Evolutionary conservation across 2,797 vertebrate genomes (phyloP).

Genomic region (Neosilurus hyrtlii): DNA sequence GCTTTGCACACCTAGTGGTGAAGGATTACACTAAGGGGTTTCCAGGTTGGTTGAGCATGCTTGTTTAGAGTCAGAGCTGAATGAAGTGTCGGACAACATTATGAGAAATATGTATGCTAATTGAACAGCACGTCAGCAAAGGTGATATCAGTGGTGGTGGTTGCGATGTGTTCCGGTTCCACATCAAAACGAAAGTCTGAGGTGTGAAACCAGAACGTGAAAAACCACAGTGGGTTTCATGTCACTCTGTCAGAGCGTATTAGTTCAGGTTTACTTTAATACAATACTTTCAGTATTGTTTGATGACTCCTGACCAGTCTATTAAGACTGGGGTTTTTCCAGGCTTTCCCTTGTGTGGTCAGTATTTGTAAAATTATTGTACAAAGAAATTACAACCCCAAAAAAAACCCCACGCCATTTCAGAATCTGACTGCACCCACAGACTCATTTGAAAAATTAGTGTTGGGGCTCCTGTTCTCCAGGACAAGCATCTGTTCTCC

Average conservation of each 20-base stretch:
- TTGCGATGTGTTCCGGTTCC: slow-evolving; percentile 52
- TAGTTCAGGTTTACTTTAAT: slow-evolving; percentile 12
- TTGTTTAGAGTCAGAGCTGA: slow-evolving; percentile 38
- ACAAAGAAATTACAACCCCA: not conserved
- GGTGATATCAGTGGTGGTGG: slow-evolving; percentile 36
- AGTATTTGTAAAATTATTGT: slow-evolving; percentile 17
- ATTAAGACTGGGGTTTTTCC: slow-evolving; percentile 17
- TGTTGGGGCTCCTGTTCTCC: slow-evolving; percentile 53
- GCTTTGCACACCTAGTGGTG: not conserved
- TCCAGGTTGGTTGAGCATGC: slow-evolving; percentile 24
- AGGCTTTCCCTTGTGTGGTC: slow-evolving; percentile 17
- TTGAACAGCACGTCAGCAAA: slow-evolving; percentile 22
- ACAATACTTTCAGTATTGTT: not conserved
- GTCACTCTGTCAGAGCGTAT: slow-evolving; percentile 2
- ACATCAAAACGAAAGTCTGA: slow-evolving; percentile 57
- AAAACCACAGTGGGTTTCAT: slow-evolving; percentile 53
- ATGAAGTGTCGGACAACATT: slow-evolving; percentile 26
- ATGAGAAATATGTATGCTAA: slow-evolving; percentile 12
- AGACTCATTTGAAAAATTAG: slow-evolving; percentile 37
- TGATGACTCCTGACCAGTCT: not conserved
- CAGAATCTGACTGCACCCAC: slow-evolving; percentile 38
- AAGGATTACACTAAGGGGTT: slow-evolving; percentile 29
- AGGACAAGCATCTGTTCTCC: slow-evolving; percentile 72
- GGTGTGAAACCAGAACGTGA: slow-evolving; percentile 53
- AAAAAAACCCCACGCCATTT: not conserved